Evolutionary conservation across 2,888 invertebrate genomes (phyloP).

Genomic region (Chloroclysta siterata): DNA sequence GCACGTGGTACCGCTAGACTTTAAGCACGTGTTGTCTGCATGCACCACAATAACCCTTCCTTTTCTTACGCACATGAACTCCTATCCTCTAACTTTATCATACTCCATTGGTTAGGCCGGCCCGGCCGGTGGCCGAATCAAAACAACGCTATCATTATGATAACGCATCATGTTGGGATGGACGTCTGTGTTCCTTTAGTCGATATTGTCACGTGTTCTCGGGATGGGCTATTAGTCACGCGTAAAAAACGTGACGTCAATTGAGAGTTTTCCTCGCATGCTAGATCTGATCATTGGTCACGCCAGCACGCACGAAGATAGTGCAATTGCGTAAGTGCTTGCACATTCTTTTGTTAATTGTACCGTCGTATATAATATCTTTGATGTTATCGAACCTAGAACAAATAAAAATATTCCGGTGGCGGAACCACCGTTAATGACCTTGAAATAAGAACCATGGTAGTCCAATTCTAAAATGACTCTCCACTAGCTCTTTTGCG

Average conservation of each 20-base stretch:
- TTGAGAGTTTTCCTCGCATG: constrained; percentile 11
- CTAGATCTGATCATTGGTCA: constrained; percentile 10
- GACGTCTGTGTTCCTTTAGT: constrained; percentile 28
- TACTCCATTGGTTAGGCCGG: constrained; percentile 43
- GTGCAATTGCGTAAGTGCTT: constrained; percentile 21
- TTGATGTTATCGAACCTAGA: background rate
- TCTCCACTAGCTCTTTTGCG: too few relatives aligned
- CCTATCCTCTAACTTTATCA: constrained; percentile 42
- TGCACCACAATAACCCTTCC: constrained; percentile 60
- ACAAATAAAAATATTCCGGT: background rate
- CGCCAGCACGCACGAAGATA: constrained; percentile 3
- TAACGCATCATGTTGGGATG: constrained; percentile 35
- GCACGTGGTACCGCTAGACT: constrained; percentile 24
- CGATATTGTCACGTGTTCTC: constrained; percentile 28
- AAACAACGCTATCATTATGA: constrained; percentile 39
- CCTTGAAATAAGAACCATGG: too few relatives aligned
- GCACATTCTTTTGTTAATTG: constrained; percentile 6
- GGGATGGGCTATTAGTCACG: constrained; percentile 32
- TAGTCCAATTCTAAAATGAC: too few relatives aligned
- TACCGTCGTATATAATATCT: background rate
- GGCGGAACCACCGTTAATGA: background rate
- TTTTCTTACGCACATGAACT: constrained; percentile 44
- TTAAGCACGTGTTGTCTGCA: constrained; percentile 58
- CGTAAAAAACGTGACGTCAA: constrained; percentile 23
- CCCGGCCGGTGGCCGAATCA: constrained; percentile 46